phyloP scores from a whole-genome alignment of 2,888 invertebrate species.

The Parasteatoda lunata region DNA sequence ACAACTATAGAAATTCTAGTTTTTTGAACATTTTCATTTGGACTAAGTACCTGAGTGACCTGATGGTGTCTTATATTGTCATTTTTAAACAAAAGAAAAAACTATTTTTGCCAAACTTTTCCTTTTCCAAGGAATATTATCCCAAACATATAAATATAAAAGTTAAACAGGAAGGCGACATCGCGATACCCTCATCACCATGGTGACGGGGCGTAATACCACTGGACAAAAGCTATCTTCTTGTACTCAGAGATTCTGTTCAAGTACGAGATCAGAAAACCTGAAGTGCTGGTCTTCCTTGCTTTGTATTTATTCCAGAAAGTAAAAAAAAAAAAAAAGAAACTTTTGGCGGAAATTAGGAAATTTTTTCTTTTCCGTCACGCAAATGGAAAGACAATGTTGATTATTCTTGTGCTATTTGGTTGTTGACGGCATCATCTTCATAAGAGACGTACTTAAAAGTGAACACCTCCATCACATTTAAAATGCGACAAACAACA shows the following conservation, averaged over 20 bases:
- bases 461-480: background rate
- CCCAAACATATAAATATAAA: constrained; percentile 24
- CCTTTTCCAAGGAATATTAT: background rate
- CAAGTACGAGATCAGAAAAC: constrained; percentile 20
- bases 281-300: background rate
- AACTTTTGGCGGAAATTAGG: background rate
- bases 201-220: constrained; percentile 26
- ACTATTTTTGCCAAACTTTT: too few relatives aligned
- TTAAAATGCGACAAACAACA: too few relatives aligned
- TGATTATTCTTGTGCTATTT: background rate
- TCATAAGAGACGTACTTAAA: background rate
- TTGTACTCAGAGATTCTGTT: constrained; percentile 35
- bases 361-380: background rate
- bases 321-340: background rate
- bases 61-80: too few relatives aligned
- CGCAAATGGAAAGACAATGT: constrained; percentile 1
- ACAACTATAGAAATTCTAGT: too few relatives aligned
- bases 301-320: background rate
- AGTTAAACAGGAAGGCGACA: constrained; percentile 28
- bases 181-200: constrained; percentile 21
- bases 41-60: too few relatives aligned
- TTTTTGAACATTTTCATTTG: too few relatives aligned
- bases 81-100: too few relatives aligned
- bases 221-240: constrained; percentile 21
- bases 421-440: background rate